phyloP scores from a whole-genome alignment of 2,113 vertebrate genomes.

The Callospermophilus lateralis region DNA sequence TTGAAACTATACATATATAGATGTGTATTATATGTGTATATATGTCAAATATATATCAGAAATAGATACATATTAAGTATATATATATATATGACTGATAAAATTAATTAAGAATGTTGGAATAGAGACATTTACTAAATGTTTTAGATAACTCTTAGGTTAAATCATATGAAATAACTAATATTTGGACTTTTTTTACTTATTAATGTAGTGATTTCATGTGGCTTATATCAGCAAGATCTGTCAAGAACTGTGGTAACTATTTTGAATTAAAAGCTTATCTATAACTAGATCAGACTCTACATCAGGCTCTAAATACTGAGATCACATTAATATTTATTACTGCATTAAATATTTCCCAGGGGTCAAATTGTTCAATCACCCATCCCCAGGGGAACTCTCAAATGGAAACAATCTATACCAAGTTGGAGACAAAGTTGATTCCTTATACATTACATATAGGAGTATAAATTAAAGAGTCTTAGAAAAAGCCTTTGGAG shows the following conservation, averaged over 20 bases:
- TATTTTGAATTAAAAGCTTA: conserved; percentile 1
- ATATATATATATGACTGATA: not conserved
- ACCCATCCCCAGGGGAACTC: not conserved
- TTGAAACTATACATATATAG: not conserved
- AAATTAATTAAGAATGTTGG: not conserved
- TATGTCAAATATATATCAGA: no score
- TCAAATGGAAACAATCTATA: not conserved
- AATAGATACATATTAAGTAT: no score
- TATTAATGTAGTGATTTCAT: not conserved
- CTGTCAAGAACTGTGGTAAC: not conserved
- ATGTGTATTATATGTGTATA: no score
- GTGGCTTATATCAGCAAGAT: not conserved
- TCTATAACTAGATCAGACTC: not conserved
- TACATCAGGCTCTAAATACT: not conserved
- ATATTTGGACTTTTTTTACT: not conserved
- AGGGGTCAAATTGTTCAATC: not conserved
- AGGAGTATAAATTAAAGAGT: not conserved
- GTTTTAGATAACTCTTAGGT: not conserved
- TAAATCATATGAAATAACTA: not conserved
- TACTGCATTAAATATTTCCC: not conserved
- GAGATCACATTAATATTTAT: conserved; percentile 30
- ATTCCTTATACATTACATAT: not conserved
- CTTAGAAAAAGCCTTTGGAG: not conserved
- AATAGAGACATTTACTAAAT: not conserved
- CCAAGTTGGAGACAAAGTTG: not conserved